Base-by-base conservation (phyloP, 2,888 invertebrate species). In the Drosophila longiperda region DNA sequence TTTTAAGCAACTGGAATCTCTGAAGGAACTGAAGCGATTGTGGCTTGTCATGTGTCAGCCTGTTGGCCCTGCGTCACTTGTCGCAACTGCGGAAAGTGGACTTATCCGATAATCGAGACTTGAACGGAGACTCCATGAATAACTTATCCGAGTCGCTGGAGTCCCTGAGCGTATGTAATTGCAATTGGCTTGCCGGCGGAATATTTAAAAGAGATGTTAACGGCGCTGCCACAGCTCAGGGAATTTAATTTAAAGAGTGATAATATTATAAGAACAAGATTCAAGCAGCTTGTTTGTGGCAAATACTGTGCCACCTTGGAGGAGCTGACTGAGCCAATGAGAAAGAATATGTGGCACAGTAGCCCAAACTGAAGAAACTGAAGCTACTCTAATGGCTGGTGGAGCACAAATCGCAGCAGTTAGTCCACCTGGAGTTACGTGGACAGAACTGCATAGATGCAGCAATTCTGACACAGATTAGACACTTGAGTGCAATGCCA, bases 321-420 rank as follows among this genome's bases (percentile, higher is more conserved):
- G 50, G 65, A 60, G 26, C 26, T 78, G 3, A 67, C 20, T 6
- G 34, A 6, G 48, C 38, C 1, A 17, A 15, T 1, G 40, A 33
- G 3, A 80, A 80, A 40, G 80, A 78, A n/a, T 12, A 75, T 6
- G 6, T 80, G 0, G 80, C 78, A 58, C 75, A 66, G 45, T 17
- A 75, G 42, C 78, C 80, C 0, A 3, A 17, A 0, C 42, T 78
- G 2, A 80, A 45, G 40, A 78, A 77, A 15, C 52, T 78, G 5
- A 20, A 34, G 17, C 38, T 78, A 32, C 38, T 80, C 11, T 11
- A 15, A 17, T 73, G 73, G 67, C 65, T 78, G 23, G 73, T 66
- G 29, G 38, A 77, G 62, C 67, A 73, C 38, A 73, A 77, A 61
- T 11, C 59, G 0, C 29, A 57, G 1, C 62, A 77, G 34, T 15